Evolutionary conservation across 2,888 invertebrate species (phyloP).

Genomic region (Cremastinae sp.): DNA sequence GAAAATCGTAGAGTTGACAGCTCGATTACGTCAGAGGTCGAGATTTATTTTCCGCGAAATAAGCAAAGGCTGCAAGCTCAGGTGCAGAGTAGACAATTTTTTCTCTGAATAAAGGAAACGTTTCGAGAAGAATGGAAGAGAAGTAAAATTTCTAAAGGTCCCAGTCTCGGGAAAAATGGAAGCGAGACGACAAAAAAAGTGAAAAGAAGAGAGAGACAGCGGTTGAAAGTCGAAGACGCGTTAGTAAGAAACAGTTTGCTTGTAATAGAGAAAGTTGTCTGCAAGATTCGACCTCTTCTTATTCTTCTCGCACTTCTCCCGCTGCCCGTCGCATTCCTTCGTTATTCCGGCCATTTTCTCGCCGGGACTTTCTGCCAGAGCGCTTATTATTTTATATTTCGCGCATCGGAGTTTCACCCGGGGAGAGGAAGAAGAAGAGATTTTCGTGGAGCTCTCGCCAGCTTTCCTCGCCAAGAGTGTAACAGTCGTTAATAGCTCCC

Average conservation of each 20-base stretch:
- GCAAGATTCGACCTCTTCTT: constrained; percentile 27
- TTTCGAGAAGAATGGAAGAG: constrained; percentile 2
- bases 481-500: constrained; percentile 71
- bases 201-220: constrained; percentile 62
- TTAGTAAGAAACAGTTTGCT: constrained; percentile 76
- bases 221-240: constrained; percentile 78
- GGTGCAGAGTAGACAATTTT: too few species aligned
- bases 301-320: neutral
- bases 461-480: too few species aligned
- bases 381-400: constrained; percentile 75
- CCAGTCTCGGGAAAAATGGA: neutral
- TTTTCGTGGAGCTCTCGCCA: constrained; percentile 67
- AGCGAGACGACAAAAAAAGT: constrained; percentile 26
- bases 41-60: too few species aligned
- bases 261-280: constrained; percentile 78
- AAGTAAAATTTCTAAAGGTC: neutral
- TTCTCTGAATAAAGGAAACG: neutral
- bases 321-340: constrained; percentile 39
- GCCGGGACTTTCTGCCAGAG: constrained; percentile 40
- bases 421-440: constrained; percentile 65
- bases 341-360: constrained; percentile 42
- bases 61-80: too few species aligned
- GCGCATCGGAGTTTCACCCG: constrained; percentile 48
- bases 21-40: too few species aligned
- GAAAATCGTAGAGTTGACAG: too few species aligned